Percentiles rank a stretch among this genome's conserved stretches.
Conservation (phyloP, 2,113 vertebrate genomes). For the Tachuris rubrigastra region DNA sequence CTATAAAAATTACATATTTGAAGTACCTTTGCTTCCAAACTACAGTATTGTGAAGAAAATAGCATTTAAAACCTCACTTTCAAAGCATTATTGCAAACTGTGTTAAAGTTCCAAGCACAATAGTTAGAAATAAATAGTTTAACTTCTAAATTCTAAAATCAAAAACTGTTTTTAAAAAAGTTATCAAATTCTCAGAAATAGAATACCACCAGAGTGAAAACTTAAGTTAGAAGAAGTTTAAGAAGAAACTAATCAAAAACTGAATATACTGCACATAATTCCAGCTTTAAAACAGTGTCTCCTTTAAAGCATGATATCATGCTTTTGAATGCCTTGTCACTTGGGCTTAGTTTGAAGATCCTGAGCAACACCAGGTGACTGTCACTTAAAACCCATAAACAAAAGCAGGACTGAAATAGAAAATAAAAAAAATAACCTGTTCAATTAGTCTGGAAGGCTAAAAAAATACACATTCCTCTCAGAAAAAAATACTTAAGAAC, state of each 20-base stretch:
- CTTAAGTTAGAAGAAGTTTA: not conserved
- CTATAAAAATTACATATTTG: not conserved
- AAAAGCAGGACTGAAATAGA: not conserved
- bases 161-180: not conserved
- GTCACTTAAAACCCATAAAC: not conserved
- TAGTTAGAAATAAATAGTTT: not conserved
- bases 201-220: not conserved
- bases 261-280: not conserved
- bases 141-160: not conserved
- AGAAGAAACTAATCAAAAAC: not conserved
- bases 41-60: not conserved
- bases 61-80: not conserved
- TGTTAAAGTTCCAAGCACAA: not conserved
- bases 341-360: not conserved
- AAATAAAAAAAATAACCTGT: not conserved
- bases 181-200: not conserved
- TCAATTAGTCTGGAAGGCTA: not conserved
- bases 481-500: not conserved
- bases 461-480: not conserved
- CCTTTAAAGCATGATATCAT: not conserved
- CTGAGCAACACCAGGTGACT: not conserved
- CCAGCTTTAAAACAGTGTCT: not conserved
- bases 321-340: not conserved
- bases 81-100: rapidly evolving
- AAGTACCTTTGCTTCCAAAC: not conserved